Evolutionary conservation across 2,113 vertebrate genomes (phyloP).

Genomic region (Zapornia atra): DNA sequence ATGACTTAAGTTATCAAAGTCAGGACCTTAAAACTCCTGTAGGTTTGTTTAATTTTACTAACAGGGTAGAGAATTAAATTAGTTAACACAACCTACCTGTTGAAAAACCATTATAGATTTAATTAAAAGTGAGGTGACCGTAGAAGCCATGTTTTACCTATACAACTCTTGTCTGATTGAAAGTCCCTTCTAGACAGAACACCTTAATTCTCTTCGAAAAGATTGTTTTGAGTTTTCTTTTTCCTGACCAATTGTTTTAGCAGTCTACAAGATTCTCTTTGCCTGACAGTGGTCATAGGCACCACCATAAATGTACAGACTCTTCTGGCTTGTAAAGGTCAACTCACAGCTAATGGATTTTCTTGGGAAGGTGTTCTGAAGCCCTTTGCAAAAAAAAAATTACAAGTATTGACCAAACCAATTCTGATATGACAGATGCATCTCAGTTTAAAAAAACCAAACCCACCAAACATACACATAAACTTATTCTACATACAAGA

Average conservation of each 20-base stretch:
- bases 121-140: background rate
- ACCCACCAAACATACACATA: too few species aligned
- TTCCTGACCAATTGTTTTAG: background rate
- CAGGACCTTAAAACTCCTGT: background rate
- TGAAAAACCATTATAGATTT: background rate
- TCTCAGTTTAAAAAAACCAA: background rate
- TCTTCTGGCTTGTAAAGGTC: background rate
- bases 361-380: background rate
- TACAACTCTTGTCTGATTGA: background rate
- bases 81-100: background rate
- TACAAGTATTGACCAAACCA: background rate
- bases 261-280: background rate
- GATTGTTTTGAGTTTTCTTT: background rate
- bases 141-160: background rate
- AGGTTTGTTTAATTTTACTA: background rate
- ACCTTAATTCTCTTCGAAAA: background rate
- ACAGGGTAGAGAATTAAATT: background rate
- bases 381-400: background rate
- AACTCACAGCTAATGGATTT: background rate
- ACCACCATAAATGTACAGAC: background rate
- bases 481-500: background rate
- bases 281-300: background rate
- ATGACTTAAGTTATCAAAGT: background rate
- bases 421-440: background rate
- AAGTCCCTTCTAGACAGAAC: background rate